Percentiles rank a stretch among this genome's conserved stretches.
Conservation (phyloP, 1,140 invertebrate species). For the Procambarus virginalis region DNA sequence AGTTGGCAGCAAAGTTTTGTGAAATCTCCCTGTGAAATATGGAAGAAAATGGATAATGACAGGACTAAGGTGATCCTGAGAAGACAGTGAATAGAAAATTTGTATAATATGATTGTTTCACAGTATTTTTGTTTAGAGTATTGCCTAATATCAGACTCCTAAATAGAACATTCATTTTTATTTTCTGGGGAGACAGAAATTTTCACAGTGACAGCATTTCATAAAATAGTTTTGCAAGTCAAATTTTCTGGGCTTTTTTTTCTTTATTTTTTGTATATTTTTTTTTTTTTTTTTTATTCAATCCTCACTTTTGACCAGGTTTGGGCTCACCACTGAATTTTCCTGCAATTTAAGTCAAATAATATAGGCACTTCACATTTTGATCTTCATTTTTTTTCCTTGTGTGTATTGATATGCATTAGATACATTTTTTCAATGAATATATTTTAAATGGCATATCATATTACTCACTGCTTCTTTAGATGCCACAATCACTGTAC, state of each 20-base stretch:
- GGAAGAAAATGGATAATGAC: not conserved
- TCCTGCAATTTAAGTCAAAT: slow-evolving; percentile 28
- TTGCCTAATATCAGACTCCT: not conserved
- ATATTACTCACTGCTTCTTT: slow-evolving; percentile 60
- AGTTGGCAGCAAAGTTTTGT: not conserved
- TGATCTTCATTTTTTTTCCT: slow-evolving; percentile 24
- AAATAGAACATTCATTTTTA: not conserved
- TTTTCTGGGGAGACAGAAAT: slow-evolving; percentile 12
- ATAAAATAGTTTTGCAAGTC: not conserved
- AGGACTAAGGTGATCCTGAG: not conserved
- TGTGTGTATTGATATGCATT: slow-evolving; percentile 32
- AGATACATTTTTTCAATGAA: slow-evolving; percentile 24
- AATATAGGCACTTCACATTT: slow-evolving; percentile 39
- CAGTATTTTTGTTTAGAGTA: not conserved
- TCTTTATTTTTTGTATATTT: too few species aligned
- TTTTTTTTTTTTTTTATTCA: not conserved
- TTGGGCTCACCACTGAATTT: slow-evolving; percentile 34
- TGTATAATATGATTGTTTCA: too few species aligned
- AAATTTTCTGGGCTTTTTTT: slow-evolving; percentile 12
- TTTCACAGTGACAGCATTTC: slow-evolving; percentile 65
- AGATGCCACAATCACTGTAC: slow-evolving; percentile 53
- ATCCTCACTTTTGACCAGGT: slow-evolving; percentile 66
- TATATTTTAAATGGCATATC: slow-evolving; percentile 51
- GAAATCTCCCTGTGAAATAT: not conserved
- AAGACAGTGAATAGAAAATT: not conserved